Evolutionary conservation across 2,113 vertebrate genomes (phyloP), one percentile per base, ranked within the genome.

Genomic region (Carassius auratus): DNA sequence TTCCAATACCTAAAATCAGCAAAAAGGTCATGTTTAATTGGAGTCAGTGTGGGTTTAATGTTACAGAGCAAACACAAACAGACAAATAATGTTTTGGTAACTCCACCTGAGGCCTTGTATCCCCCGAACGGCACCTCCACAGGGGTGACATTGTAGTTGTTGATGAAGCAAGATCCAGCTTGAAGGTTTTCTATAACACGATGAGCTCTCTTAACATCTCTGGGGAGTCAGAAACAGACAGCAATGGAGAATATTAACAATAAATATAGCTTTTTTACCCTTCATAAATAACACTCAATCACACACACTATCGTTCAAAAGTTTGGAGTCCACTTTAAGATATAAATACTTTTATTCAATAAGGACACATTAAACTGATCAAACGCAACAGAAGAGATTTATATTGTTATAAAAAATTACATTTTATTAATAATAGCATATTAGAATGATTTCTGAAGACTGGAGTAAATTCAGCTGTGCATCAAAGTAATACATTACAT

Each of bases 111-210:
- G 91, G 92, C 95, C 90, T 99, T 99, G 88, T 96, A 99, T 8
- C 98, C 98, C 57, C 98, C 98, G 0, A 99, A 99, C 3, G 98
- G 98, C 89, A 99, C 89, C 91, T 99, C 97, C 90, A 99, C 96
- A 0, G 97, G 97, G 64, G 96, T 97, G 90, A 95, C 62, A 0
- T 99, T 99, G 91, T 99, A 99, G 93, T 99, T 99, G 93, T 99
- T 99, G 83, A 99, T 96, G 92, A 96, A 99, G 89, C 98, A 99
- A 87, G 96, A 95, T 9, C 98, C 98, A 0, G 96, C 97, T 86
- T 99, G 96, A 0, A 99, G 96, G 81, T 95, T 95, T 26, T 97
- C 96, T 5, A 93, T 96, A 77, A 99, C 95, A 14, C 97, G 94
- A 89, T 99, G 97, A 17, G 98, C 98, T 83, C 97, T 95, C 87